Evolutionary conservation across 1,140 invertebrate genomes (phyloP).

Genomic region (Chionoecetes opilio): DNA sequence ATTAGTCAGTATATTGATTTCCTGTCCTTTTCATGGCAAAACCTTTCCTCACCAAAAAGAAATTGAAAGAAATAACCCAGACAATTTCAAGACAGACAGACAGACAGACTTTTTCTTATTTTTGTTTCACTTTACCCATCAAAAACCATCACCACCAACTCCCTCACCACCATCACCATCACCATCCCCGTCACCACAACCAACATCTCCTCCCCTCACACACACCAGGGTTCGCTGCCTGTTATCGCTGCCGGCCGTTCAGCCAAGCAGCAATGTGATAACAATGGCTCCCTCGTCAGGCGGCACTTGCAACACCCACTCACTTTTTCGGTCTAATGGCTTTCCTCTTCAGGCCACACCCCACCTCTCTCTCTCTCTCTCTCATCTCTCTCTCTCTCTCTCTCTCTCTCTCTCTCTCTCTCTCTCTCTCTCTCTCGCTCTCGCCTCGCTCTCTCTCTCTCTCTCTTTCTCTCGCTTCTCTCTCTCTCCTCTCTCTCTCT

Average conservation of each 20-base stretch:
- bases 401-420: not conserved
- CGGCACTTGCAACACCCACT: not conserved
- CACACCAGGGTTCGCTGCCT: not conserved
- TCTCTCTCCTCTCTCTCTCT: conserved; percentile 6
- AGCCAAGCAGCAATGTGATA: not conserved
- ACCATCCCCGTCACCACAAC: not conserved
- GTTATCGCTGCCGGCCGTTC: not conserved
- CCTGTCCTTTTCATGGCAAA: not conserved
- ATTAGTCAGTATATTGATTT: too few relatives aligned
- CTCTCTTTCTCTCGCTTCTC: conserved; percentile 43
- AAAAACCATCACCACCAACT: not conserved
- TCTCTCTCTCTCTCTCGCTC: conserved; percentile 40
- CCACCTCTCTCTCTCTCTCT: not conserved
- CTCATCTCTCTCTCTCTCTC: not conserved
- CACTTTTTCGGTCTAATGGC: conserved; percentile 5
- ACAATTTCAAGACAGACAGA: too few relatives aligned
- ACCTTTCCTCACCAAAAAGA: not conserved
- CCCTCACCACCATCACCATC: not conserved
- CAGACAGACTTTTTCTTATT: too few relatives aligned
- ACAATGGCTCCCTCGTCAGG: not conserved
- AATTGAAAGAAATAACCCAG: too few relatives aligned
- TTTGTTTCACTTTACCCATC: too few relatives aligned
- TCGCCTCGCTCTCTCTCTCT: conserved; percentile 36
- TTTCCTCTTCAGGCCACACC: conserved; percentile 15
- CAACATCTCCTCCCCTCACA: not conserved